phyloP scores from a whole-genome alignment of 2,888 invertebrate species.

The Phragmatobia fuliginosa region DNA sequence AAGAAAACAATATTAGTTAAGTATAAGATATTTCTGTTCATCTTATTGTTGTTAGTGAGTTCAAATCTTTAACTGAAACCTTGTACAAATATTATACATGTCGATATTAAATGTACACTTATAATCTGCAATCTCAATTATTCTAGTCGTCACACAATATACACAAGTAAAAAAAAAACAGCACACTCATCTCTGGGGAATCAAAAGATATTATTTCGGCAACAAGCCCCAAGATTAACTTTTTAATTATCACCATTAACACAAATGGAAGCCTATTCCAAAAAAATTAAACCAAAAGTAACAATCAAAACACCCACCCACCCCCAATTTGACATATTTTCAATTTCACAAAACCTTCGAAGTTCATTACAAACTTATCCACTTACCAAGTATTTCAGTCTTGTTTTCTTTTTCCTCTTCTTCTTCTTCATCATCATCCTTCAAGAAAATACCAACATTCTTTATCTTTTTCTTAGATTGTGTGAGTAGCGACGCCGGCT shows the following conservation, averaged over 20 bases:
- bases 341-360: slow-evolving; percentile 12
- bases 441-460: slow-evolving; percentile 97
- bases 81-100: slow-evolving; percentile 46
- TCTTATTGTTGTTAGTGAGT: slow-evolving; percentile 48
- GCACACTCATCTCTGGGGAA: background rate
- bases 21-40: slow-evolving; percentile 54
- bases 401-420: slow-evolving; percentile 93
- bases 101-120: slow-evolving; percentile 26
- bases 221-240: background rate
- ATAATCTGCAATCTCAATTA: slow-evolving; percentile 20
- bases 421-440: slow-evolving; percentile 95
- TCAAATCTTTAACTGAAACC: slow-evolving; percentile 46
- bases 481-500: slow-evolving; percentile 94
- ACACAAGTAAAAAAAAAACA: slow-evolving; percentile 10
- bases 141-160: slow-evolving; percentile 12
- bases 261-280: background rate
- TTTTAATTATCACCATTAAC: background rate
- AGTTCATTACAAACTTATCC: slow-evolving; percentile 9
- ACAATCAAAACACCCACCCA: no score
- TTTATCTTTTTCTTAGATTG: slow-evolving; percentile 98
- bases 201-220: background rate
- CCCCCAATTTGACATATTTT: background rate
- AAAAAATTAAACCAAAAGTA: background rate
- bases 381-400: slow-evolving; percentile 90
- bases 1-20: slow-evolving; percentile 76